Percentiles rank a stretch among this genome's conserved stretches.
Conservation (phyloP, 2,888 invertebrate genomes). For the Trichogramma evanescens region DNA sequence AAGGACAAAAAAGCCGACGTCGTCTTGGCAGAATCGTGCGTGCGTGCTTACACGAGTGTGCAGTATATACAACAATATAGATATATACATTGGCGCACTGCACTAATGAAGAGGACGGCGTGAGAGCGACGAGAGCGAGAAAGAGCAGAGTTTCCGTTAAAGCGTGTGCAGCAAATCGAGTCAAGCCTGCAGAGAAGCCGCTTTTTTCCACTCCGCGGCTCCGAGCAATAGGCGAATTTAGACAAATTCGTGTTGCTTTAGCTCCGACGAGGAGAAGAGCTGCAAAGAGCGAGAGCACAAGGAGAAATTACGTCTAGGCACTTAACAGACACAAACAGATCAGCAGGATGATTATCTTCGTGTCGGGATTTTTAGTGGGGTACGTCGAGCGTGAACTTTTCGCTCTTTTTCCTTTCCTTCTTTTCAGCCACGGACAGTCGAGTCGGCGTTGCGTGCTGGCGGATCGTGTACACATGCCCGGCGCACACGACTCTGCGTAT, state of each 20-base stretch:
- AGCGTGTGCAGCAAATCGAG: neutral
- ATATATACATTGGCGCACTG: too few species aligned
- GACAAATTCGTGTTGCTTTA: too few species aligned
- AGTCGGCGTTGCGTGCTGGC: neutral
- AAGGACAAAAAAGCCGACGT: too few species aligned
- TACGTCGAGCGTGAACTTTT: constrained; percentile 31
- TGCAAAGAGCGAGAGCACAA: constrained; percentile 9
- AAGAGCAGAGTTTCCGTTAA: neutral
- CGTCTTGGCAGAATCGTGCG: too few species aligned
- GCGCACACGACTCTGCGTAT: neutral
- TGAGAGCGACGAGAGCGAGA: too few species aligned
- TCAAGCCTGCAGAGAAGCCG: neutral
- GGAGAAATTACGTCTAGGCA: neutral
- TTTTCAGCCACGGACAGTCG: constrained; percentile 2
- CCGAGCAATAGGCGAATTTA: too few species aligned
- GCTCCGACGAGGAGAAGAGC: neutral
- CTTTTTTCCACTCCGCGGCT: too few species aligned
- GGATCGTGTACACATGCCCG: neutral
- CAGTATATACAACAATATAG: too few species aligned
- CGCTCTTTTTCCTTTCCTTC: neutral
- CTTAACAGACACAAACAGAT: neutral
- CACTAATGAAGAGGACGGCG: too few species aligned
- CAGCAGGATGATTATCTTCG: constrained; percentile 43
- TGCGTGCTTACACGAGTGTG: too few species aligned
- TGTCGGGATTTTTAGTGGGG: constrained; percentile 45